Conservation (phyloP, 2,113 vertebrate species). For the Eidolon helvum region DNA sequence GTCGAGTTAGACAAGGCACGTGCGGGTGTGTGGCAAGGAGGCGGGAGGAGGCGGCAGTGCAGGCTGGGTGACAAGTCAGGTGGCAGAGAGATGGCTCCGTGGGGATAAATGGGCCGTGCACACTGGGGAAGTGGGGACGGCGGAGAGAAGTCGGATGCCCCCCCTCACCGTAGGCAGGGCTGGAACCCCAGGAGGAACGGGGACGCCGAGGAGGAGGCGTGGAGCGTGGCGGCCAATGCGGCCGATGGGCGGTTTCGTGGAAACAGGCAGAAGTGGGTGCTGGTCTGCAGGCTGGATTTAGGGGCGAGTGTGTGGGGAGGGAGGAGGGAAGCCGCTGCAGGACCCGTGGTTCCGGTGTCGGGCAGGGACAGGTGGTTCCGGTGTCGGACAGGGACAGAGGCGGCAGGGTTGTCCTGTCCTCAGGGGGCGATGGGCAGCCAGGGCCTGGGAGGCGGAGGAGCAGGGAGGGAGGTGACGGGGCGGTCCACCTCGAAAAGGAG, state of each 20-base stretch:
- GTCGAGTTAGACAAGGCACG: accelerated
- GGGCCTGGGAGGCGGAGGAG: neutral
- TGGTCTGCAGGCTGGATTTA: neutral
- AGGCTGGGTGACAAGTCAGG: neutral
- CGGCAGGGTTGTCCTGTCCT: neutral
- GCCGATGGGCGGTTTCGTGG: neutral
- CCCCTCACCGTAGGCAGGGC: too few species aligned
- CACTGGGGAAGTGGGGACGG: accelerated
- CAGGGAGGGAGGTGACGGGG: neutral
- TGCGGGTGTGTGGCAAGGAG: neutral
- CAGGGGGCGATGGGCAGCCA: neutral
- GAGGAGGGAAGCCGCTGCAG: neutral
- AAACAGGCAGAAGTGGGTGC: neutral
- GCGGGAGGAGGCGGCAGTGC: neutral
- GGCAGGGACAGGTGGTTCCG: neutral
- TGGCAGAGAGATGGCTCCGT: accelerated
- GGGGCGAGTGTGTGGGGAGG: neutral
- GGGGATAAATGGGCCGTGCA: accelerated
- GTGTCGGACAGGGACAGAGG: neutral
- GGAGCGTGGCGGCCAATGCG: neutral
- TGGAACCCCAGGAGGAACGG: neutral
- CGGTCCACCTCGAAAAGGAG: neutral
- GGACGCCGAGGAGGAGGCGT: neutral
- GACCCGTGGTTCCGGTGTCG: neutral
- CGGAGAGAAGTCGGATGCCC: neutral